Evolutionary conservation across 2,113 vertebrate genomes (phyloP), one percentile per base, ranked within the genome.

Genomic region (Orthochromis malagaraziensis): DNA sequence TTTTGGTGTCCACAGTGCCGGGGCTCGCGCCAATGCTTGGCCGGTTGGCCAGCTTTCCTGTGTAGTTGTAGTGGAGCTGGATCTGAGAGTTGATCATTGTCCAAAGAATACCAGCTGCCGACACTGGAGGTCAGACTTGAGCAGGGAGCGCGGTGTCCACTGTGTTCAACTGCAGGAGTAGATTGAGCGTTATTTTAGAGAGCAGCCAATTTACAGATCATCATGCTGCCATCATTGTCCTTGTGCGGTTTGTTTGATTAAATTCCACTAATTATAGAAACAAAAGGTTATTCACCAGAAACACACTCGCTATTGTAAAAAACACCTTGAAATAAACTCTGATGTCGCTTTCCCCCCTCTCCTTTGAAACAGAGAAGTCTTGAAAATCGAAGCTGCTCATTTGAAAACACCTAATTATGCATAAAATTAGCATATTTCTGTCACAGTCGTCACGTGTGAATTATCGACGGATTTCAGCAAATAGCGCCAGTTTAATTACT

Each of bases 21-120:
- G n/a, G 29, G 5, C 87, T 89, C 9, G 90, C 84, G 14, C 91
- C 93, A n/a, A 95, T 91, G 49, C 24, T 86, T 21, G 87, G 81
- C 60, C 96, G 95, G 92, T 93, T 93, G 63, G 93, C 87, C 84
- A 98, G 95, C 92, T 98, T 99, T 19, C 99, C 98, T 3, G 98
- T 98, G 86, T 98, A 97, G 95, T 97, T 98, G 93, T 99, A 99
- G 92, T 99, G 98, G 24, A 92, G 81, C 13, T 47, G 81, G 6
- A 98, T 97, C 40, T 95, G 84, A 82, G 89, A 47, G 93, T 97
- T 96, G 87, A 95, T 93, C 94, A 96, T 97, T 87, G 91, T 95
- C 47, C 19, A 38, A 65, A 65, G 13, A 49, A 33, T 54, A 31
- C 38, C 81, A 45, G 38, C 53, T 19, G 82, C 77, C 65, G 90